Conservation (phyloP, 2,797 vertebrate species). For the Pagetopsis macropterus region DNA sequence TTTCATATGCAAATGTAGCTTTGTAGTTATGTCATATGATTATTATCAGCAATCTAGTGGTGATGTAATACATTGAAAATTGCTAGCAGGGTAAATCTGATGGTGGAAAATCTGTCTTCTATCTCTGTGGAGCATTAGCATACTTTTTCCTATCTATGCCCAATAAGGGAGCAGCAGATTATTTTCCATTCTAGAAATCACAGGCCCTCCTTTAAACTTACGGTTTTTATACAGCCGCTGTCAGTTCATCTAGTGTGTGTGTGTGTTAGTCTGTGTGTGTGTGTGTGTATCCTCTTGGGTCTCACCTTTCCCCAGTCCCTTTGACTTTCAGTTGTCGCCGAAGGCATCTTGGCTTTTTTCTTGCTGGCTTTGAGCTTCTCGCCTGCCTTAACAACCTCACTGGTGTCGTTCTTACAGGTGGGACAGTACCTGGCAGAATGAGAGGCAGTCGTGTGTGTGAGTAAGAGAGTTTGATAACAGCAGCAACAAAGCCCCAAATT, state of each 20-base stretch:
- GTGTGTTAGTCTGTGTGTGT: neutral
- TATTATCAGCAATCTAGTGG: constrained; percentile 1
- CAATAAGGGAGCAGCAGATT: neutral
- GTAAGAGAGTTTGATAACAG: neutral
- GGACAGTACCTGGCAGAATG: constrained; percentile 92
- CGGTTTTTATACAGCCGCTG: constrained; percentile 4
- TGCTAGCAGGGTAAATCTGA: neutral
- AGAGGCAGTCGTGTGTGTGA: neutral
- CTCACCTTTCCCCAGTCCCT: constrained; percentile 99
- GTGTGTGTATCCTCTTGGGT: constrained; percentile 6
- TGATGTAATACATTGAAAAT: constrained; percentile 4
- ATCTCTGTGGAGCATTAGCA: neutral
- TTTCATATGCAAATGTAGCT: neutral
- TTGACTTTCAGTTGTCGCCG: constrained; percentile 96
- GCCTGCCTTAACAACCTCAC: constrained; percentile 96
- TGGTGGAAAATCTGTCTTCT: neutral
- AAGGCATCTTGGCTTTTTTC: constrained; percentile 99
- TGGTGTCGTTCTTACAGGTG: constrained; percentile 98
- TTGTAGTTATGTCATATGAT: neutral
- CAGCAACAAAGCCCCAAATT: neutral
- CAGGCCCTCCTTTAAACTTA: constrained; percentile 6
- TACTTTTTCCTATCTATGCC: neutral
- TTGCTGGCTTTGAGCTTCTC: constrained; percentile 98
- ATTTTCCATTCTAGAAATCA: neutral
- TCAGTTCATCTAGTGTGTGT: constrained; percentile 15